These are phyloP conservation scores for Sciurus carolinensis DNA, from an alignment of 2,797 vertebrate genomes.

Conservation along the genomic window DNA sequence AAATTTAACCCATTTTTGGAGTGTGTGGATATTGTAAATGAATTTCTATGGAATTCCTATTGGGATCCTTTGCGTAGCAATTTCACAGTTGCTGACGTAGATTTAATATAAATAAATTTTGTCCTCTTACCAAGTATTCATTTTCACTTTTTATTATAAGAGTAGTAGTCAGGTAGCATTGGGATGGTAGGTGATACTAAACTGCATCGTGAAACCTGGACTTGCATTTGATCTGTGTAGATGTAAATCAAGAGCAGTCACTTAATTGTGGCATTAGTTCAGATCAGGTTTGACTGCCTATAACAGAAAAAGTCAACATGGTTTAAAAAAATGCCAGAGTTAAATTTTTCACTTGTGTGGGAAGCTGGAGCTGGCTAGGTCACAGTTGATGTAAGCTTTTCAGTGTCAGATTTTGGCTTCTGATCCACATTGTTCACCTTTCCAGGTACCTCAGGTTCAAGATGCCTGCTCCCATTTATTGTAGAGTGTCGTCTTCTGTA, in stretches of 20 bases:
- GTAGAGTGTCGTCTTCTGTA: background rate
- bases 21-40: background rate
- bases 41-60: background rate
- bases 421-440: background rate
- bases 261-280: background rate
- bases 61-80: background rate
- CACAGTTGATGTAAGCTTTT: background rate
- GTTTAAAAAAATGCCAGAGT: background rate
- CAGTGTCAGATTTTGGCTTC: background rate
- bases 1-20: background rate
- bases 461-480: background rate
- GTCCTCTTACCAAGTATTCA: background rate
- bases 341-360: background rate
- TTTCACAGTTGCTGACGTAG: background rate
- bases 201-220: background rate
- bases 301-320: background rate
- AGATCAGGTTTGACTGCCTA: background rate
- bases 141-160: background rate
- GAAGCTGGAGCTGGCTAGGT: background rate
- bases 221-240: background rate
- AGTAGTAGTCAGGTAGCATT: background rate
- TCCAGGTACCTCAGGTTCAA: background rate
- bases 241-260: background rate
- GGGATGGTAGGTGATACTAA: background rate
- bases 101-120: background rate